Evolutionary conservation across 2,113 vertebrate species (phyloP).

Genomic region (Todiramphus chloris): DNA sequence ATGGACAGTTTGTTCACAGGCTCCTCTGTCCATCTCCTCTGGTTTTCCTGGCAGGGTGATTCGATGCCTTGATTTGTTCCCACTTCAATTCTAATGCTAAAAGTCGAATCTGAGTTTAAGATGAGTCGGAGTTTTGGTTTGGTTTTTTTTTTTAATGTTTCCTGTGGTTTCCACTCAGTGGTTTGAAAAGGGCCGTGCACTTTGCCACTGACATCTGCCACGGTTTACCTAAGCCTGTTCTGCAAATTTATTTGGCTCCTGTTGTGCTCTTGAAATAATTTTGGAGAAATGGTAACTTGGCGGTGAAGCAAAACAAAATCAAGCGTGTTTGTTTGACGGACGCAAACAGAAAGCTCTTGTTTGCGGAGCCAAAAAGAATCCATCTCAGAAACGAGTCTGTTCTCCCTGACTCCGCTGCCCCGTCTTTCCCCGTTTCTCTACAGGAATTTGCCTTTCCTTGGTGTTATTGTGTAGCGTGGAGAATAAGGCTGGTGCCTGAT

Average conservation of each 20-base stretch:
- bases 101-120: background rate
- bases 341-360: conserved; percentile 3
- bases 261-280: conserved; percentile 23
- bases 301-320: conserved; percentile 17
- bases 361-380: background rate
- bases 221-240: background rate
- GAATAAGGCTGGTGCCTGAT: background rate
- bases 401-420: background rate
- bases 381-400: background rate
- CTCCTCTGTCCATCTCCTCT: background rate
- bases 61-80: background rate
- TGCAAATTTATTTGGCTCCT: conserved; percentile 10
- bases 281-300: conserved; percentile 5
- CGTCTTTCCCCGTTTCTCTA: background rate
- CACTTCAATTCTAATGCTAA: background rate
- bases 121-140: background rate
- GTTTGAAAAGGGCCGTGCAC: background rate
- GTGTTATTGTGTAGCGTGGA: background rate
- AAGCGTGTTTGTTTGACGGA: background rate
- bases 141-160: background rate
- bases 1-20: background rate
- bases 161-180: background rate
- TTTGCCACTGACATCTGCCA: background rate
- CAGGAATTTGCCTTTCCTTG: background rate
- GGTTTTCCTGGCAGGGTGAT: background rate